phyloP scores from a whole-genome alignment of 2,797 vertebrate species.

The Sebastes flavidus region DNA sequence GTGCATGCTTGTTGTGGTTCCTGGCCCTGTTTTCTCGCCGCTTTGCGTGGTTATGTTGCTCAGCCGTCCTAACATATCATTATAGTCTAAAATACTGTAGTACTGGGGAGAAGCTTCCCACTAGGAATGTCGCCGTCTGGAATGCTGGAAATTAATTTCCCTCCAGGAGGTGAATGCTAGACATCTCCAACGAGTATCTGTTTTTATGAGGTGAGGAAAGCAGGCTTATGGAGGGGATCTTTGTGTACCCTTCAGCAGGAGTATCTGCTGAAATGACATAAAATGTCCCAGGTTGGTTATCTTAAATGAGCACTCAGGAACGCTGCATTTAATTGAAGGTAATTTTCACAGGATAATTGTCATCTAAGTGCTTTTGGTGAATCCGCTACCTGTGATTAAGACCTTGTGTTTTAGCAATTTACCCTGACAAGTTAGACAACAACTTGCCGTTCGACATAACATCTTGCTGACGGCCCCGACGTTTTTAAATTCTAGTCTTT shows the following conservation, averaged over 20 bases:
- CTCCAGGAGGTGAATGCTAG: constrained; percentile 50
- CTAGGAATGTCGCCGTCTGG: constrained; percentile 63
- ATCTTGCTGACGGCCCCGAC: constrained; percentile 30
- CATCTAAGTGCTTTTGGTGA: constrained; percentile 37
- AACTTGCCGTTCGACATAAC: constrained; percentile 7
- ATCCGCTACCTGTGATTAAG: constrained; percentile 49
- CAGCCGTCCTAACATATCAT: constrained; percentile 58
- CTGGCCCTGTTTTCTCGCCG: constrained; percentile 25
- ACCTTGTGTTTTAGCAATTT: constrained; percentile 32
- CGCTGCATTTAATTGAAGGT: constrained; percentile 29
- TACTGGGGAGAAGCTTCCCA: too few species aligned
- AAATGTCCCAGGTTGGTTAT: constrained; percentile 20
- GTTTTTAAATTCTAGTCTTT: constrained; percentile 40
- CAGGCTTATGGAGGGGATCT: background rate
- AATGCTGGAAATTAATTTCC: constrained; percentile 57
- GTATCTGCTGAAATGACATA: constrained; percentile 13
- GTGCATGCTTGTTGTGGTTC: constrained; percentile 32
- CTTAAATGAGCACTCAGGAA: constrained; percentile 22
- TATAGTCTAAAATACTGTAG: constrained; percentile 59
- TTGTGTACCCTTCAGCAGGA: constrained; percentile 4
- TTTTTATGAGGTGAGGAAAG: constrained; percentile 17
- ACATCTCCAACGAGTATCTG: constrained; percentile 30
- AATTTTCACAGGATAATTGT: constrained; percentile 39
- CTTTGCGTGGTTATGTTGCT: constrained; percentile 33
- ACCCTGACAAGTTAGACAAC: constrained; percentile 46